Evolutionary conservation across 2,113 vertebrate species (phyloP), one percentile per base, ranked within the genome.

Genomic region (Chloroceryle aenea): DNA sequence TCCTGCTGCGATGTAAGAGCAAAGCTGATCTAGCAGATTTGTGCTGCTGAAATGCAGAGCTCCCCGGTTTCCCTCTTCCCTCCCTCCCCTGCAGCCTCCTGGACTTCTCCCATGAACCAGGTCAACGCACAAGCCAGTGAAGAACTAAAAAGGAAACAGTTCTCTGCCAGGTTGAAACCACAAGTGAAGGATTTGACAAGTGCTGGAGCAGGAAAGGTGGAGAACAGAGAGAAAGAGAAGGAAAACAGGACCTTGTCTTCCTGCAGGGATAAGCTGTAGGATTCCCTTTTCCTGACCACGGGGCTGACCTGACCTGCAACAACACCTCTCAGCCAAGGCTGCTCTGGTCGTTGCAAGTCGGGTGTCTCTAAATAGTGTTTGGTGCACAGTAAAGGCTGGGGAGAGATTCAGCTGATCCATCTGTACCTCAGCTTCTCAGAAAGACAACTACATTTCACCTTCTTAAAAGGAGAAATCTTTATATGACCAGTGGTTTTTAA

Each of bases 301-400:
- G 34, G 82, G 71, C 66, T 90, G 88, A 72, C 79, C 89, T 90
- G 94, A 95, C 53, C 79, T 79, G 83, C 48, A 88, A 20, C 11
- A 32, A 12, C 83, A 52, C 42, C 36, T 9, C 85, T 82, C 78
- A 56, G 42, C 58, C 72, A 50, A 84, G 69, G 14, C 32, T 50
- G 45, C 66, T 40, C 64, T 52, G 22, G 16, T 82, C n/a, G 7
- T 2, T 85, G 62, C 72, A 61, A 2, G 40, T 75, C 19, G 2
- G 4, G 36, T 61, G 52, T 34, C 88, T 59, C 86, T 73, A 56
- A 73, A 48, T 0, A 36, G 11, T 4, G 47, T 0, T 34, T 52
- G 59, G 58, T 19, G 29, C 58, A 30, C 17, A 25, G 53, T 1
- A 21, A 58, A 80, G 23, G 4, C 25, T 7, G n/a, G 58, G 25